phyloP scores from a whole-genome alignment of 2,113 vertebrate genomes.

The Rafetus swinhoei region DNA sequence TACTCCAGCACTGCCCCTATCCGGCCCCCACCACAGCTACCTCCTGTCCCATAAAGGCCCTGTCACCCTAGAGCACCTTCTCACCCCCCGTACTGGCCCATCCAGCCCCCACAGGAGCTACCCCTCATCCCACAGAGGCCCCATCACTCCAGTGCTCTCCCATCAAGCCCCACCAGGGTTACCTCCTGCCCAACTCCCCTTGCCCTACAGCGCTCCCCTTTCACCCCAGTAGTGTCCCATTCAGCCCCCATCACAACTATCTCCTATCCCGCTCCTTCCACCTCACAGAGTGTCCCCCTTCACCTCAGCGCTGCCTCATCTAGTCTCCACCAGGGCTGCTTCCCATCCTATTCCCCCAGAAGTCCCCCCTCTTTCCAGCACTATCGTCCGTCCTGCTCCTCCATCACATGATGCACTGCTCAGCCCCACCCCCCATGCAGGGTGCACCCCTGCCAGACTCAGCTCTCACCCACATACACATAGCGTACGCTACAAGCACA shows the following conservation, averaged over 20 bases:
- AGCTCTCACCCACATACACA: background rate
- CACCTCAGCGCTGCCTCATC: background rate
- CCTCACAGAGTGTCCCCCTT: background rate
- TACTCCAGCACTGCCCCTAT: background rate
- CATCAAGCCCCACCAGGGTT: too few species aligned
- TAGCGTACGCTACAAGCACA: background rate
- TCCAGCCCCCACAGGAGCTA: too few species aligned
- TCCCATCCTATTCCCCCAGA: too few species aligned
- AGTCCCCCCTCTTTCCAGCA: too few species aligned
- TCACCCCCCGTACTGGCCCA: background rate
- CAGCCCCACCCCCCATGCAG: background rate
- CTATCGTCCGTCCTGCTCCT: too few species aligned
- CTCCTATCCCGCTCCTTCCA: background rate
- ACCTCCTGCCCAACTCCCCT: background rate
- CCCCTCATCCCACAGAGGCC: constrained; percentile 25
- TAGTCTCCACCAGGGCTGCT: background rate
- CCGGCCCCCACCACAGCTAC: background rate
- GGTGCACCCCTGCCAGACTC: background rate
- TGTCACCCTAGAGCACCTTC: background rate
- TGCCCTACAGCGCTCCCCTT: background rate
- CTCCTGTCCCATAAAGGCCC: background rate
- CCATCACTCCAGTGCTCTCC: background rate
- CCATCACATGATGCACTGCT: too few species aligned
- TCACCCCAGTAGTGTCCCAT: background rate
- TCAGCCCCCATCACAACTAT: background rate